Percentiles rank a stretch among this genome's conserved stretches.
phyloP scores from a whole-genome alignment of 2,888 invertebrate species.

The Ormia ochracea region DNA sequence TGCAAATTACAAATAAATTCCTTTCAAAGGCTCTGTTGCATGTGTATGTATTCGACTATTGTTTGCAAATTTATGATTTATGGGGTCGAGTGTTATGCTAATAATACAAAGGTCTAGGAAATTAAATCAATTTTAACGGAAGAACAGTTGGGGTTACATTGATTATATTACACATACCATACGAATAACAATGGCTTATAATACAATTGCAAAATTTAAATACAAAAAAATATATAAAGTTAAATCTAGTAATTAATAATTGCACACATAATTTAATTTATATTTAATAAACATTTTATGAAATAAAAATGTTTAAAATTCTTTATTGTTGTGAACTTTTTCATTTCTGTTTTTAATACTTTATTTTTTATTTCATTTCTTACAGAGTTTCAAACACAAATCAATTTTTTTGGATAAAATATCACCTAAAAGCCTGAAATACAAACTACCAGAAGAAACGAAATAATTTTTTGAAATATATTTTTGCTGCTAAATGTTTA shows the following conservation, averaged over 20 bases:
- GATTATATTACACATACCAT: slow-evolving; percentile 51
- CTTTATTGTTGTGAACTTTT: too few species aligned
- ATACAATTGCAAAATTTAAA: slow-evolving; percentile 31
- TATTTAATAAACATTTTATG: not conserved
- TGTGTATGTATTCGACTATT: slow-evolving; percentile 21
- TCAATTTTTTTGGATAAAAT: slow-evolving; percentile 70
- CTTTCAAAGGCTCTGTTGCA: slow-evolving; percentile 33
- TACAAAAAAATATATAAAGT: not conserved
- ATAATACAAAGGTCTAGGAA: slow-evolving; percentile 67
- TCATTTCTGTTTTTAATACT: not conserved
- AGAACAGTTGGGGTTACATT: slow-evolving; percentile 62
- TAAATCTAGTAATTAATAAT: not conserved
- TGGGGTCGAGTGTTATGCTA: slow-evolving; percentile 68
- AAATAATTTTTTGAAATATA: slow-evolving; percentile 71
- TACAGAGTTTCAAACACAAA: slow-evolving; percentile 76
- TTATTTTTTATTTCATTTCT: not conserved
- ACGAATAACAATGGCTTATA: slow-evolving; percentile 40
- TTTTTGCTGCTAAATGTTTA: slow-evolving; percentile 64
- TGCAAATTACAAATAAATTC: slow-evolving; percentile 41
- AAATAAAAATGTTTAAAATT: not conserved
- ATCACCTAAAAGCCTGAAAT: slow-evolving; percentile 62
- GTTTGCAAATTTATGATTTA: slow-evolving; percentile 61
- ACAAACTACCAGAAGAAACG: slow-evolving; percentile 63
- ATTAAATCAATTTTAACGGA: slow-evolving; percentile 74
- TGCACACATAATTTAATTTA: not conserved